Evolutionary conservation across 2,888 invertebrate species (phyloP).

Genomic region (Metalampra italica): DNA sequence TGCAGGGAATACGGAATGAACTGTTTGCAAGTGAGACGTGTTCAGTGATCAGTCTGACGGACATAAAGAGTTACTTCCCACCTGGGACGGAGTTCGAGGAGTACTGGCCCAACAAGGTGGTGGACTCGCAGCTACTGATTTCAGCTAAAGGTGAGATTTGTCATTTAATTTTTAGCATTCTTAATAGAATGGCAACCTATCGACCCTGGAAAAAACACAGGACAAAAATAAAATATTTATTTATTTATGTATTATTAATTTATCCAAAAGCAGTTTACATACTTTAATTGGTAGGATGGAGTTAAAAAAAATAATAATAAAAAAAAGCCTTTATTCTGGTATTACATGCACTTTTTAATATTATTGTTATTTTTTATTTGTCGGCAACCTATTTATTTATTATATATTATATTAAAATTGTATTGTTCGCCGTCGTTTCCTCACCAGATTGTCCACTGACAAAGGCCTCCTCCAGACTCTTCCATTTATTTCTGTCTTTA

Average conservation of each 20-base stretch:
- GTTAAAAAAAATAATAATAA: too few species aligned
- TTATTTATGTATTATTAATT: neutral
- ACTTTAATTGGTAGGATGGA: too few species aligned
- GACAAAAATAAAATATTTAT: neutral
- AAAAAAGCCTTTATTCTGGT: too few species aligned
- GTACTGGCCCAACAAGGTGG: conserved; percentile 94
- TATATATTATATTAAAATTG: too few species aligned
- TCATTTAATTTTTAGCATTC: neutral
- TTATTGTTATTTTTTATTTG: too few species aligned
- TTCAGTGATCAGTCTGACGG: conserved; percentile 92
- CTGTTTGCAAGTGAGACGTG: conserved; percentile 94
- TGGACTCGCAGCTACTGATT: conserved; percentile 88
- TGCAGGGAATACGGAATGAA: conserved; percentile 94
- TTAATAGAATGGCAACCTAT: neutral
- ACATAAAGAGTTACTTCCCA: conserved; percentile 94
- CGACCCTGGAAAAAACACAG: neutral
- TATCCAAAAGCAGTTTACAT: too few species aligned
- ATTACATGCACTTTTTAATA: too few species aligned
- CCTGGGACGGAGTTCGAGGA: conserved; percentile 94
- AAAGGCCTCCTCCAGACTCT: too few species aligned
- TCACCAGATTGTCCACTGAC: too few species aligned
- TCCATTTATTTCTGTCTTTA: too few species aligned
- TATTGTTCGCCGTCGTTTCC: too few species aligned
- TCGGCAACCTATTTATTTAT: too few species aligned
- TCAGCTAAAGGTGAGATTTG: conserved; percentile 79